phyloP scores from a whole-genome alignment of 2,888 invertebrate species.

The Muscina levida region DNA sequence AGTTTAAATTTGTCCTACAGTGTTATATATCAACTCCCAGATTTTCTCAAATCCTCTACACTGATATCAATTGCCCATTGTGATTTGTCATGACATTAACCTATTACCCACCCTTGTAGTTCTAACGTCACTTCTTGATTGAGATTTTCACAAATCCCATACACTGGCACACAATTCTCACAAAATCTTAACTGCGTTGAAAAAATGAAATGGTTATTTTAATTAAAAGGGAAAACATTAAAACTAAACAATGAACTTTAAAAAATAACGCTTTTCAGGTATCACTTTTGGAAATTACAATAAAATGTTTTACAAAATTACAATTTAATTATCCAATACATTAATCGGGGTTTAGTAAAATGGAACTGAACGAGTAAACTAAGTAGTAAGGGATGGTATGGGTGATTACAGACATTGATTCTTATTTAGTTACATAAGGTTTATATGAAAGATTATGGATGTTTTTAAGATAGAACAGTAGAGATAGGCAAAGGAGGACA shows the following conservation, averaged over 20 bases:
- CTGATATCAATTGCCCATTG: too few relatives aligned
- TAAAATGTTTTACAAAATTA: neutral
- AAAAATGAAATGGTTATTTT: constrained; percentile 23
- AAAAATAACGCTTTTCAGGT: too few relatives aligned
- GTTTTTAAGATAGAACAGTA: neutral
- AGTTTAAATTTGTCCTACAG: too few relatives aligned
- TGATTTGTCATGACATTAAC: too few relatives aligned
- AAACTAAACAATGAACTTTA: constrained; percentile 42
- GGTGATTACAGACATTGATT: constrained; percentile 16
- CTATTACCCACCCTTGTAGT: too few relatives aligned
- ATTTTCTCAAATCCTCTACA: too few relatives aligned
- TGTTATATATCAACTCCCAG: too few relatives aligned
- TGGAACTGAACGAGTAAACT: neutral
- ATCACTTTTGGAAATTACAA: neutral
- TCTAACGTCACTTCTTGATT: too few relatives aligned
- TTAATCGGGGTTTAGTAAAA: constrained; percentile 27
- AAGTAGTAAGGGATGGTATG: neutral
- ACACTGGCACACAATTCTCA: too few relatives aligned
- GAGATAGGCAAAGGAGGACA: too few relatives aligned
- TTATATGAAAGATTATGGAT: neutral
- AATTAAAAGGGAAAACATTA: constrained; percentile 12
- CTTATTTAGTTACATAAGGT: neutral
- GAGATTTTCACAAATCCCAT: too few relatives aligned
- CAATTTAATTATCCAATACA: neutral
- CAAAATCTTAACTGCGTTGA: constrained; percentile 33